Conservation (phyloP, 2,797 vertebrate species). For the Neosilurus hyrtlii region DNA sequence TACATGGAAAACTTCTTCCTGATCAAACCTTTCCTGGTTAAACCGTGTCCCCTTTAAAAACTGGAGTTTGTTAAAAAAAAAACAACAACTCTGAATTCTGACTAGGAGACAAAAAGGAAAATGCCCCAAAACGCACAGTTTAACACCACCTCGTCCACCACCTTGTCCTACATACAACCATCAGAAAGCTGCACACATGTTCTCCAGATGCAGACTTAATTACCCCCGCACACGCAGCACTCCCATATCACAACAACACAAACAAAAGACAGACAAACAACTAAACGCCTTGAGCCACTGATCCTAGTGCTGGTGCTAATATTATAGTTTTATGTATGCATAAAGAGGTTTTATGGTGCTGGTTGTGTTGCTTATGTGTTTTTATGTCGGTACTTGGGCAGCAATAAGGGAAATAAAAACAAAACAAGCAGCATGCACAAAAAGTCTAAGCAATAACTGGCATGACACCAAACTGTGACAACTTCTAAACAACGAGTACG, state of each 20-base stretch:
- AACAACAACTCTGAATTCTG: too few relatives aligned
- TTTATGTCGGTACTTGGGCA: not conserved
- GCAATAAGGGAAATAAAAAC: not conserved
- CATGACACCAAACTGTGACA: not conserved
- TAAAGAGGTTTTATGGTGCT: constrained; percentile 12
- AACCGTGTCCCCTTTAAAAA: not conserved
- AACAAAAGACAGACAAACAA: constrained; percentile 61
- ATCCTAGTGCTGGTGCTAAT: not conserved
- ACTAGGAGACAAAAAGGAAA: too few relatives aligned
- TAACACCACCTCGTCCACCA: not conserved
- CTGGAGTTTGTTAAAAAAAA: too few relatives aligned
- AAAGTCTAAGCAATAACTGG: not conserved
- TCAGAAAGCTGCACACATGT: constrained; percentile 6
- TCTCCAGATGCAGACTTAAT: constrained; percentile 29
- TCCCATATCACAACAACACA: constrained; percentile 50
- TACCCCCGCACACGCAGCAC: constrained; percentile 32
- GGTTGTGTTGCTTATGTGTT: not conserved
- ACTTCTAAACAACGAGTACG: not conserved
- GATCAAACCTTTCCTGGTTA: not conserved
- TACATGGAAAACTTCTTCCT: too few relatives aligned
- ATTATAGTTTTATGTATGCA: not conserved
- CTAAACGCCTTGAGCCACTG: constrained; percentile 33
- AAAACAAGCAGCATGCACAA: not conserved
- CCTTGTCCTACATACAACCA: not conserved
- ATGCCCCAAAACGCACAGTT: too few relatives aligned